Base-by-base conservation (phyloP, 2,797 vertebrate genomes). In the Coracias cyanogaster region DNA sequence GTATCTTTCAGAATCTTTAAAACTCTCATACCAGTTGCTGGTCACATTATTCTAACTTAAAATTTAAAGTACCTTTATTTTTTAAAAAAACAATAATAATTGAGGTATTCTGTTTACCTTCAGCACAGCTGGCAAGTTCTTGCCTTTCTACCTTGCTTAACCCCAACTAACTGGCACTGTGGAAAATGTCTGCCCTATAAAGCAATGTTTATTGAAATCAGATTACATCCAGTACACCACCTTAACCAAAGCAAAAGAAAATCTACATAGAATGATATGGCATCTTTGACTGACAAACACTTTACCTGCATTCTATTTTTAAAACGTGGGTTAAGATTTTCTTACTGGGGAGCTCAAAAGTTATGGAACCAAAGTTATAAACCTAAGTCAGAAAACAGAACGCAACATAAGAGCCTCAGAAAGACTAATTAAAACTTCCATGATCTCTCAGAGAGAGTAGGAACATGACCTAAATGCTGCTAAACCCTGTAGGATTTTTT, bases 401-500 rank as follows among this genome's bases (percentile, higher is more conserved):
- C 83, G 49, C 43, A 88, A 33, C 39, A 62, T 43, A 62, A 82
- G 13, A 71, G 8, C 29, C 46, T 83, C 26, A 4, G 4, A 87
- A 86, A 48, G 43, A 37, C 73, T 88, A 92, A 93, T 86, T 94
- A 92, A 89, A 91, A 78, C 64, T 51, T 69, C 85, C 20, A 14
- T 29, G 15, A 9, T 69, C 25, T 72, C 82, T 67, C 45, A 72
- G 24, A 80, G 5, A 52, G 43, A 89, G 6, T 8, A 73, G 39
- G 67, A 74, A 85, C 86, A 84, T 82, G 83, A 94, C 93, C 84
- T 85, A 86, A 91, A 74, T 28, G 25, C 43, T 62, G 20, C 6
- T 95, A 67, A 93, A 91, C 15, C 62, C 25, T 70, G 39, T 55
- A 83, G 61, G 58, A 61, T 26, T 82, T 71, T 82, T 71, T 74